Conservation (phyloP, 1,140 invertebrate genomes). For the Archegozetes longisetosus region DNA sequence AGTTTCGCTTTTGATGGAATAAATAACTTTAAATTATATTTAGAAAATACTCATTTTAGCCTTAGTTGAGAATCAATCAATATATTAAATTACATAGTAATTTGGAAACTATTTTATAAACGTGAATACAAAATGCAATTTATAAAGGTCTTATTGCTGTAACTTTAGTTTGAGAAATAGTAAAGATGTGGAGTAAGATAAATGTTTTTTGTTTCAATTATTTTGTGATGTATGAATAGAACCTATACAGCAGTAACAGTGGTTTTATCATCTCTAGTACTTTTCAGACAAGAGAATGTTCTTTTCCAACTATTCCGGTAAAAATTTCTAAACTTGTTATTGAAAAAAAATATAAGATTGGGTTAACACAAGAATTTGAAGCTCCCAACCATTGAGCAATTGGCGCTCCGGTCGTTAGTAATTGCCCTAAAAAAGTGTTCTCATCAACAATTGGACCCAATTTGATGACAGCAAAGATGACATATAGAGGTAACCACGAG, state of each 20-base stretch:
- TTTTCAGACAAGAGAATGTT: conserved; percentile 1
- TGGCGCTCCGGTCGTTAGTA: conserved; percentile 59
- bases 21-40: too few species aligned
- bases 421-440: conserved; percentile 45
- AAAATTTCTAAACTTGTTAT: conserved; percentile 72
- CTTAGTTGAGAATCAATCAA: too few species aligned
- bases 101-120: too few species aligned
- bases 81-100: too few species aligned
- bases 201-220: too few species aligned
- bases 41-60: too few species aligned
- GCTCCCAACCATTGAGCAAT: conserved; percentile 90
- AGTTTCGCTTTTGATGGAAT: too few species aligned
- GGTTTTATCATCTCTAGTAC: neutral
- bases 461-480: conserved; percentile 37
- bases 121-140: too few species aligned
- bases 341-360: conserved; percentile 88
- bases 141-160: too few species aligned
- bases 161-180: too few species aligned
- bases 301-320: conserved; percentile 37
- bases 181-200: too few species aligned
- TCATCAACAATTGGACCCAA: conserved; percentile 27
- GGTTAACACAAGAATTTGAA: conserved; percentile 92
- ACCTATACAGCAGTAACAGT: neutral
- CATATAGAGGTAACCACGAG: conserved; percentile 37
- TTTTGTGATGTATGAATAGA: too few species aligned